Evolutionary conservation across 1,140 invertebrate species (phyloP), one percentile per base, ranked within the genome.

Genomic region (Sarcophaga bullata): DNA sequence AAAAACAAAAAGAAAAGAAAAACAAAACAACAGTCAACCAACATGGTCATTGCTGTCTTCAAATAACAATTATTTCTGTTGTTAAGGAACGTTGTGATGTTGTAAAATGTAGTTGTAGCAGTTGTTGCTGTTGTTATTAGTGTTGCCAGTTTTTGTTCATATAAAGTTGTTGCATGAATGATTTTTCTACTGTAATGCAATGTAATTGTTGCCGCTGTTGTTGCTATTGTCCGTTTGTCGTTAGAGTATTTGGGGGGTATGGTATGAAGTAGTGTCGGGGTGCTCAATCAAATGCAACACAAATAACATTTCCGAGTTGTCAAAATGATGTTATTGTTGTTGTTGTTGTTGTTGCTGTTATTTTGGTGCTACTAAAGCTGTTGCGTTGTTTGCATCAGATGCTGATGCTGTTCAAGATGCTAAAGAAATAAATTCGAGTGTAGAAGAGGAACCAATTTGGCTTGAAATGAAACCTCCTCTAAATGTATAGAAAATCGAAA

Each of bases 41-140:
- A 78, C 75, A 78, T 78, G 75, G 75, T 78, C 75, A 78, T 78
- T 78, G 75, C 75, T 76, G 75, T 78, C 75, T 78, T 78, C 75
- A 78, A 78, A 78, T 78, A 25, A 78, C 75, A 78, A 78, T 78
- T 50, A 25, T 78, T 49, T 78, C 50, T 50, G 75, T 17, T 17
- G 49, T 68, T 68, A 58, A 19, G 8, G 8, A 25, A 19, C 19
- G 62, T 49, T 49, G 46, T 76, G 73, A 49, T 76, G 48, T 76
- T 76, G 73, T 75, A 37, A 3, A 52, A 19, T 73, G 9, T 19
- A 15, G 73, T 73, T 73, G 37, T 25, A 73, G 37, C 73, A 46
- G 25, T 52, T 52, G 50, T 46, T 73, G 25, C 6, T 73, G 25
- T 73, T 73, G 19, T 73, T 73, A 46, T 0, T 11, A 13, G 8